These are phyloP conservation scores for Motacilla tschutschensis DNA, from an alignment of 2,113 vertebrate species.

Conservation along the genomic window DNA sequence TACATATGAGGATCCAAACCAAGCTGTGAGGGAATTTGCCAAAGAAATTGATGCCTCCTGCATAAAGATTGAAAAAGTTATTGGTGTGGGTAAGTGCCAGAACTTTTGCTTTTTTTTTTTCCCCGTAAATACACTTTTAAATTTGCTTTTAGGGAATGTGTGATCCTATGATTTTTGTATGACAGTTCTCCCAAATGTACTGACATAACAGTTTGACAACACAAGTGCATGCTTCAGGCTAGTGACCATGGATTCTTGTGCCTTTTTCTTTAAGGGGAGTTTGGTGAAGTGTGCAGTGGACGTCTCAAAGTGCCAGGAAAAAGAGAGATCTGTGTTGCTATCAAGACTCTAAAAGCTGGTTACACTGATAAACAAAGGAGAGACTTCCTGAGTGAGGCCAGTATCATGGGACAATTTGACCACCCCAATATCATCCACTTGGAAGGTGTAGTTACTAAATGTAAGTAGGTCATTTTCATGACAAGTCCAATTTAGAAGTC, in stretches of 20 bases:
- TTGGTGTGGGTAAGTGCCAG: slow-evolving; percentile 90
- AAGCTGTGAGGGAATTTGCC: slow-evolving; percentile 96
- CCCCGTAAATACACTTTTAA: neutral
- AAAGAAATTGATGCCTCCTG: slow-evolving; percentile 98
- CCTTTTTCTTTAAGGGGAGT: slow-evolving; percentile 81
- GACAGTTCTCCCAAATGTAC: neutral
- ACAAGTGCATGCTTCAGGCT: neutral
- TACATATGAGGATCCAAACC: slow-evolving; percentile 97
- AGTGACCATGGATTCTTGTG: neutral
- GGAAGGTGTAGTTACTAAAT: slow-evolving; percentile 97
- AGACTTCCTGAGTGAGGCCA: slow-evolving; percentile 96
- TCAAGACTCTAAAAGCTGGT: slow-evolving; percentile 96
- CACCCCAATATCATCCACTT: slow-evolving; percentile 97
- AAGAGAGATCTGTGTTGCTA: slow-evolving; percentile 95
- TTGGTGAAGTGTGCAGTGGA: slow-evolving; percentile 95
- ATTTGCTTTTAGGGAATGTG: neutral
- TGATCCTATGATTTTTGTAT: neutral
- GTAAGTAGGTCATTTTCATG: slow-evolving; percentile 74
- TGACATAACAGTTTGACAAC: neutral
- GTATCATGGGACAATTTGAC: slow-evolving; percentile 98
- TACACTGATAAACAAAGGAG: slow-evolving; percentile 96
- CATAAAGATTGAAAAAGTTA: slow-evolving; percentile 98
- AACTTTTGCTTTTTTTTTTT: neutral
- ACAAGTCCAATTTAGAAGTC: slow-evolving; percentile 49
- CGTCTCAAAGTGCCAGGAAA: slow-evolving; percentile 95